phyloP scores from a whole-genome alignment of 2,113 vertebrate genomes.

The Rhombomys opimus region DNA sequence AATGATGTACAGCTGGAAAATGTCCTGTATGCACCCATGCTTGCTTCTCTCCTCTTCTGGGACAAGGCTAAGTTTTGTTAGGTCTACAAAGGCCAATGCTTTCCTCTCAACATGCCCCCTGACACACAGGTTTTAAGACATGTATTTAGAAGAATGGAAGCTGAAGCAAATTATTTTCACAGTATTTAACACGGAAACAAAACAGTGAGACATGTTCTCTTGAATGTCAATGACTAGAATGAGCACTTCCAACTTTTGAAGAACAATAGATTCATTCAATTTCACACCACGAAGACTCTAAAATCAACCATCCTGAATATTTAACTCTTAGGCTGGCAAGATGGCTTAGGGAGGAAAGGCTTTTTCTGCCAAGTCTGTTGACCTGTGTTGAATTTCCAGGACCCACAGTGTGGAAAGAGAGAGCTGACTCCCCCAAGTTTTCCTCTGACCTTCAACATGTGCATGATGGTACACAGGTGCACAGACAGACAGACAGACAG shows the following conservation, averaged over 20 bases:
- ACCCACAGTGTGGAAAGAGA: too few species aligned
- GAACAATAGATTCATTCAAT: not conserved
- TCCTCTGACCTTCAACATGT: not conserved
- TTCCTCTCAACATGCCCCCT: not conserved
- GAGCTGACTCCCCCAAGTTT: not conserved
- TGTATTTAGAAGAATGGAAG: not conserved
- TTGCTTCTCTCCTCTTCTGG: too few species aligned
- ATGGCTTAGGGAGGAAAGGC: not conserved
- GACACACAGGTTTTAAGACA: not conserved
- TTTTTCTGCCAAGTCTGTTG: too few species aligned
- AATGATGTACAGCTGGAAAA: not conserved
- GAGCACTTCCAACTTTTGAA: not conserved
- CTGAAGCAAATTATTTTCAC: conserved; percentile 16
- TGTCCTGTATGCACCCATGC: not conserved
- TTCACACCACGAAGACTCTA: not conserved
- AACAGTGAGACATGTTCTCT: not conserved
- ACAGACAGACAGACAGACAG: not conserved
- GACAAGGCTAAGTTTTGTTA: not conserved
- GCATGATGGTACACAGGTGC: too few species aligned
- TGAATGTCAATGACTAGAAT: not conserved
- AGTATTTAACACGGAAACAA: not conserved
- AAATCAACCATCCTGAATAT: conserved; percentile 4
- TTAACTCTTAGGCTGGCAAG: not conserved
- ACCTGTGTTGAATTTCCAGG: not conserved
- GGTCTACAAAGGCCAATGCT: not conserved